phyloP scores from a whole-genome alignment of 2,797 vertebrate species.

The Karalla daura region DNA sequence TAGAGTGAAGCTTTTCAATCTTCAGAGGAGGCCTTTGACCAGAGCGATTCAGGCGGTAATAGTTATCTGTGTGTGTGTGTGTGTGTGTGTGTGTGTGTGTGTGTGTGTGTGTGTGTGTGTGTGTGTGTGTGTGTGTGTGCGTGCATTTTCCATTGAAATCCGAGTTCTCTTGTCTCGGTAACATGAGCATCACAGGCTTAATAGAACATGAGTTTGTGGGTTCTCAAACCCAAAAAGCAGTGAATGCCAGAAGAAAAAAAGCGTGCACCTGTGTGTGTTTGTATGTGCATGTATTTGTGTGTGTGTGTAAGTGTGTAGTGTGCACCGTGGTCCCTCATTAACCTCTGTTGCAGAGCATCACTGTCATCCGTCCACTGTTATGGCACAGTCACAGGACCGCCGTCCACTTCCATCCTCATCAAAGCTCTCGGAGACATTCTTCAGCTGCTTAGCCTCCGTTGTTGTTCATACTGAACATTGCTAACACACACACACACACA shows the following conservation, averaged over 20 bases:
- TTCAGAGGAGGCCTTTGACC: conserved; percentile 16
- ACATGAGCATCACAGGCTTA: conserved; percentile 1
- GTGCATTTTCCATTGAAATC: conserved; percentile 18
- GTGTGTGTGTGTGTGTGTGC: conserved; percentile 8
- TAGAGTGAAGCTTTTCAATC: conserved; percentile 23
- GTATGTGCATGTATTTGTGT: neutral
- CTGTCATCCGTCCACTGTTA: conserved; percentile 23
- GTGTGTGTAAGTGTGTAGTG: neutral
- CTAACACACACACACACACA: too few species aligned
- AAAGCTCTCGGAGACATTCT: conserved; percentile 39
- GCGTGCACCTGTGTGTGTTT: neutral
- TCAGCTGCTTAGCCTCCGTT: conserved; percentile 34
- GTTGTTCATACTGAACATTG: neutral
- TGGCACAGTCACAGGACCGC: conserved; percentile 4
- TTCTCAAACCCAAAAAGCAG: neutral
- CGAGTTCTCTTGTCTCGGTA: conserved; percentile 32
- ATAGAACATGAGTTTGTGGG: neutral
- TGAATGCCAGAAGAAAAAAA: too few species aligned
- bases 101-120: neutral
- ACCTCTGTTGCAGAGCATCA: conserved; percentile 26
- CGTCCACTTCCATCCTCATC: conserved; percentile 44
- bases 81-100: conserved; percentile 6
- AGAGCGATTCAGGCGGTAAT: neutral
- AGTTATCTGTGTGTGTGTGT: conserved; percentile 5
- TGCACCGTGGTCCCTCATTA: conserved; percentile 17